Conservation (phyloP, 2,113 vertebrate species). For the Fukomys damarensis region DNA sequence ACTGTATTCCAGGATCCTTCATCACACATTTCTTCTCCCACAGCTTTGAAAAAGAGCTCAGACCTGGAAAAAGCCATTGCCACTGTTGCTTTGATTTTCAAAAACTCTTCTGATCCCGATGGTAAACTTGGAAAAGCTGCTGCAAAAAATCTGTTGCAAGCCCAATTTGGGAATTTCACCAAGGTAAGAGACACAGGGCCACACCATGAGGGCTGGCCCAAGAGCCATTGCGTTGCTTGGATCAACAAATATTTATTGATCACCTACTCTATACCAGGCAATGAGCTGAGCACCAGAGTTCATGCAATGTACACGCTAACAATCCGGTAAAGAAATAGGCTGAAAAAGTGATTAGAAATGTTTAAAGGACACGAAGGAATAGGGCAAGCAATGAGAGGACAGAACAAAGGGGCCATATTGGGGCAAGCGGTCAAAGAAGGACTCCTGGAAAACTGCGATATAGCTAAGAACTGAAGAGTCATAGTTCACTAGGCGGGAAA, state of each 20-base stretch:
- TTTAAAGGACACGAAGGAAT: not conserved
- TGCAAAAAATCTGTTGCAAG: constrained; percentile 85
- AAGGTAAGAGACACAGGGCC: constrained; percentile 83
- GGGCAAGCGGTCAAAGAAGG: not conserved
- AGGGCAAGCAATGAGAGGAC: not conserved
- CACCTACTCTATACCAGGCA: not conserved
- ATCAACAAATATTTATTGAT: not conserved
- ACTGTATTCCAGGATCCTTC: constrained; percentile 2
- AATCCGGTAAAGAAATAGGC: not conserved
- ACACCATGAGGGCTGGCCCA: rapidly evolving
- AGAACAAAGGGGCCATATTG: not conserved
- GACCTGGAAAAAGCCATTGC: constrained; percentile 89
- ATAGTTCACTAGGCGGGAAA: not conserved
- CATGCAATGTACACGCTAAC: not conserved
- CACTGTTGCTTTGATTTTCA: constrained; percentile 84
- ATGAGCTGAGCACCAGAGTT: not conserved
- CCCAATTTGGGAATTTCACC: constrained; percentile 85
- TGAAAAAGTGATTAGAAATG: not conserved
- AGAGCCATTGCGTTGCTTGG: not conserved
- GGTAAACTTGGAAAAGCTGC: constrained; percentile 87
- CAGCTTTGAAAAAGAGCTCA: constrained; percentile 86
- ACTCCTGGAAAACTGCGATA: not conserved
- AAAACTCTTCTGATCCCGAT: constrained; percentile 81
- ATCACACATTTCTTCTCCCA: not conserved
- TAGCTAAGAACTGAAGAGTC: not conserved